Base-by-base conservation (phyloP, 2,113 vertebrate species). In the Actenoides hombroni region DNA sequence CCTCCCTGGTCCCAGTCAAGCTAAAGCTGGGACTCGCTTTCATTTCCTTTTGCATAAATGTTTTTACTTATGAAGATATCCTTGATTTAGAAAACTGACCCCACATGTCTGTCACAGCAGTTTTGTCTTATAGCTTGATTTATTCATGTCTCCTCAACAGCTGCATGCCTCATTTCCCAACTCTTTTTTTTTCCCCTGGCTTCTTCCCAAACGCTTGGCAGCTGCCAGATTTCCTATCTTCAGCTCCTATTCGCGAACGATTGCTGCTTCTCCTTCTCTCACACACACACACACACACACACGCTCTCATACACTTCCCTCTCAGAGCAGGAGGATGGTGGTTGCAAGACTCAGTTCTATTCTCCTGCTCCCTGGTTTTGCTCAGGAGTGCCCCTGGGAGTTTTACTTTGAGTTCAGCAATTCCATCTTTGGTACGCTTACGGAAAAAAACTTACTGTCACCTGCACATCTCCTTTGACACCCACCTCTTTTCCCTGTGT, bases 131-230 rank as follows among this genome's bases (percentile, higher is more conserved):
- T 4, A 94, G 71, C 49, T 95, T 0, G 0, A 29, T 90, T 92
- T 96, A 51, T 88, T 88, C 63, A 31, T 74, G 87, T 64, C 78
- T 85, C 59, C 75, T 95, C 79, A 94, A 77, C 93, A 97, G 92
- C 94, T 96, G 94, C 67, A 85, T 92, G 93, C 92, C 56, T 94
- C 73, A 82, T 88, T 96, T 95, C 80, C 76, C 73, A 86, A 21
- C 35, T 68, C 37, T 64, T 44, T 91, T 85, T 46, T 46, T 64
- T 44, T 91, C 82, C 79, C 83, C 92, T 96, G 92, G 79, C 93
- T 68, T 94, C 64, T 94, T 93, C 90, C 85, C 92, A 95, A 92
- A 84, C 24, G 18, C 76, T 93, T 92, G 80, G 64, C 93, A 96
- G 86, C 83, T 86, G 79, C 90, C 88, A 92, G 76, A 83, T 93